phyloP scores from a whole-genome alignment of 2,113 vertebrate genomes.

The Tragelaphus imberbis region DNA sequence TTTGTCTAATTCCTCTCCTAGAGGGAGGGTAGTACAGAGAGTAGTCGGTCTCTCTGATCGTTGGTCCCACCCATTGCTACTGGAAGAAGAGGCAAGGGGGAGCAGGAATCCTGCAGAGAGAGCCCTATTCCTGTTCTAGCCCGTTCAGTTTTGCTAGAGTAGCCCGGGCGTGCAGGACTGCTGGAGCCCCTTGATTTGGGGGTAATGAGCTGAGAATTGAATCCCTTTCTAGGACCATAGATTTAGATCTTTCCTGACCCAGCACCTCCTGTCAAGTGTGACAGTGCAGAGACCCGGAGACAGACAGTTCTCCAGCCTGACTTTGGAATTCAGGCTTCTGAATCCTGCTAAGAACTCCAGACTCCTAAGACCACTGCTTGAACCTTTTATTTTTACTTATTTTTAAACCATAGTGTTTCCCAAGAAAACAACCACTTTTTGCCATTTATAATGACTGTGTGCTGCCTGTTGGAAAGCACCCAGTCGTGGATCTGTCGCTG shows the following conservation, averaged over 20 bases:
- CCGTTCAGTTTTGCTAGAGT: not conserved
- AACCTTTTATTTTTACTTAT: not conserved
- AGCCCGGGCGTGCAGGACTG: not conserved
- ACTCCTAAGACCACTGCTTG: not conserved
- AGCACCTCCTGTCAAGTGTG: not conserved
- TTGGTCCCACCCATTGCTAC: not conserved
- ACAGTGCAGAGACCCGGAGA: not conserved
- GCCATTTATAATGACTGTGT: not conserved
- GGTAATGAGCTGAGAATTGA: not conserved
- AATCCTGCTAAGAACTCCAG: not conserved
- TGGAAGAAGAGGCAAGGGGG: not conserved
- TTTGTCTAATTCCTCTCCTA: slow-evolving; percentile 21
- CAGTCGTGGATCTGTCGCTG: not conserved
- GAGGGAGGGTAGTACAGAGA: not conserved
- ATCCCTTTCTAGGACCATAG: not conserved
- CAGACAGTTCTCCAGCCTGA: not conserved
- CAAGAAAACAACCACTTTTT: not conserved
- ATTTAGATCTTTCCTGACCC: not conserved
- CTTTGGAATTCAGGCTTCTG: not conserved
- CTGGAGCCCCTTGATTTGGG: not conserved
- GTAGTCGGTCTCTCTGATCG: not conserved
- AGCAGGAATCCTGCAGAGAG: not conserved
- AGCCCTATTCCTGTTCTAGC: not conserved
- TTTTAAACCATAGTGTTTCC: not conserved
- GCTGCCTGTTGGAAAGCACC: not conserved